phyloP scores from a whole-genome alignment of 2,888 invertebrate species.

The Cataglyphis cursor region DNA sequence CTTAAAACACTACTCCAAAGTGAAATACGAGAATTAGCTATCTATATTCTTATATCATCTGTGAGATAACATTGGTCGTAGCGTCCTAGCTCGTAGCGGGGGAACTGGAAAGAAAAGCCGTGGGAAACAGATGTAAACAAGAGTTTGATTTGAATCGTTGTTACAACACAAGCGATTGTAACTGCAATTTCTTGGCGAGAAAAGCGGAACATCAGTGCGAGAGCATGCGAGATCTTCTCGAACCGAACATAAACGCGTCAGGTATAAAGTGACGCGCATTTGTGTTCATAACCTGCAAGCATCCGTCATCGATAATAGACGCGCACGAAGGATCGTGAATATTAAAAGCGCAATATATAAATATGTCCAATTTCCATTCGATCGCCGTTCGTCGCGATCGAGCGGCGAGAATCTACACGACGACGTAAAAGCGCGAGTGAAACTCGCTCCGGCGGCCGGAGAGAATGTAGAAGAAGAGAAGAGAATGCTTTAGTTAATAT shows the following conservation, averaged over 20 bases:
- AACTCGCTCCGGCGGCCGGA: not conserved
- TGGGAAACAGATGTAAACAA: conserved; percentile 31
- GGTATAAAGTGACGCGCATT: conserved; percentile 22
- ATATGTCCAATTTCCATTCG: not conserved
- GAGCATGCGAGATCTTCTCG: too few species aligned
- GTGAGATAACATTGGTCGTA: too few species aligned
- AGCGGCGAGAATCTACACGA: not conserved
- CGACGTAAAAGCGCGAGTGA: not conserved
- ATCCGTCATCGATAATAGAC: conserved; percentile 4
- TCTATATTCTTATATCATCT: too few species aligned
- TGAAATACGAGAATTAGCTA: too few species aligned
- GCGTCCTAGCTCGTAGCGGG: too few species aligned
- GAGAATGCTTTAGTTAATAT: conserved; percentile 66
- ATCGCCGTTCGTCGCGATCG: not conserved
- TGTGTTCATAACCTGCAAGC: conserved; percentile 22
- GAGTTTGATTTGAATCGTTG: conserved; percentile 25
- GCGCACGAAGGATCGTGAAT: not conserved
- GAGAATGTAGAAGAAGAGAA: not conserved
- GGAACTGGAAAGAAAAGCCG: too few species aligned
- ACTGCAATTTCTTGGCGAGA: not conserved
- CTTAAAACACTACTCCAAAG: too few species aligned
- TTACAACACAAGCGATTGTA: conserved; percentile 27
- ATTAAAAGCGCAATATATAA: not conserved
- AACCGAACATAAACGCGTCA: not conserved
- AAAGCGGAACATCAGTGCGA: not conserved